These are phyloP conservation scores for Blastobasis adustella DNA, from an alignment of 2,888 invertebrate species.

Conservation along the genomic window DNA sequence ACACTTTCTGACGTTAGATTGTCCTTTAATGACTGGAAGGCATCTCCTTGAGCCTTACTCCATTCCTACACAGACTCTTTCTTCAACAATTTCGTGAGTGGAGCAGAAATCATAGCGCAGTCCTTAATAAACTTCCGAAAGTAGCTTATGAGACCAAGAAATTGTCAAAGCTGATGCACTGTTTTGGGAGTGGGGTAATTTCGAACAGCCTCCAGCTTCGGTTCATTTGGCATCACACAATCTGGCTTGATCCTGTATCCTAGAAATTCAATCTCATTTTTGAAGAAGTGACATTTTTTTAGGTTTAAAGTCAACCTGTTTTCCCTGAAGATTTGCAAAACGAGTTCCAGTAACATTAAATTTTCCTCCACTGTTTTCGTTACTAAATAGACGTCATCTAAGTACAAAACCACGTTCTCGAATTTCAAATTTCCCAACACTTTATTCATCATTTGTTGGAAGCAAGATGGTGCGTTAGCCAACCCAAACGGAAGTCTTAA, in stretches of 20 bases:
- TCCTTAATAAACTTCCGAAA: slow-evolving; percentile 28
- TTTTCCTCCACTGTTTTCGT: slow-evolving; percentile 10
- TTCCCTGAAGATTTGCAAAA: slow-evolving; percentile 11
- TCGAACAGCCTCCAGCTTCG: slow-evolving; percentile 16
- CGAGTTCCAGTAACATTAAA: slow-evolving; percentile 4
- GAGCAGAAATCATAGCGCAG: too few species aligned
- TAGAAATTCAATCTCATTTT: slow-evolving; percentile 16
- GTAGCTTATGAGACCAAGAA: slow-evolving; percentile 21
- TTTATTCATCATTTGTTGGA: slow-evolving; percentile 11
- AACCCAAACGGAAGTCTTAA: slow-evolving; percentile 18
- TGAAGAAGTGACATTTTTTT: slow-evolving; percentile 21
- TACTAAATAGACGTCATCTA: slow-evolving; percentile 8
- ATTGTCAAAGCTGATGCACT: slow-evolving; percentile 18
- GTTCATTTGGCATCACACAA: slow-evolving; percentile 13
- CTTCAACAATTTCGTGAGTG: too few species aligned
- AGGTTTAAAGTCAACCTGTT: slow-evolving; percentile 21
- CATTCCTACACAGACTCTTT: slow-evolving; percentile 14
- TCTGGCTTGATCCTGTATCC: slow-evolving; percentile 16
- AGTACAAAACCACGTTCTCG: slow-evolving; percentile 10
- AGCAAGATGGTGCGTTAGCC: slow-evolving; percentile 10
- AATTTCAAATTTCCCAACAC: slow-evolving; percentile 9
- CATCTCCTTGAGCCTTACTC: slow-evolving; percentile 6
- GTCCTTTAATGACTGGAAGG: slow-evolving; percentile 9
- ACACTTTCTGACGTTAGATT: too few species aligned
- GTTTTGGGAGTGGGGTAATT: slow-evolving; percentile 16